A percentile compares a stretch with the other conserved stretches of the same genome.
Conservation (phyloP, 2,888 invertebrate genomes). For the Punctoribates punctum region DNA sequence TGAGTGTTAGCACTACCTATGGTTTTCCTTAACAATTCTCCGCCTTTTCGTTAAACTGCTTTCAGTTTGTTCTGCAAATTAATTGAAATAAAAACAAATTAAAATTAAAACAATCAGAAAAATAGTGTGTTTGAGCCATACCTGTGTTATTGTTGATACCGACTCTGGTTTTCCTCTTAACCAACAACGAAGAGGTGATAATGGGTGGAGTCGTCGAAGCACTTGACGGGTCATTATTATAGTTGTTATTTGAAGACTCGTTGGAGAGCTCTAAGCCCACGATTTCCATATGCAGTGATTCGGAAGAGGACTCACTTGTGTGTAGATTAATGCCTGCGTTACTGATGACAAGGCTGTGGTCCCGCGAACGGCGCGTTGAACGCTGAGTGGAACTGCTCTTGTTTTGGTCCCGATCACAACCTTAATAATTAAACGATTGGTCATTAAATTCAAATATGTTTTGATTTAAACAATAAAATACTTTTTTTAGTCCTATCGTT, state of each 20-base stretch:
- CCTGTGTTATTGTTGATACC: constrained; percentile 8
- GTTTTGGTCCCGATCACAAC: constrained; percentile 11
- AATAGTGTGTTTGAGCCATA: neutral
- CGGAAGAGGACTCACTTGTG: constrained; percentile 21
- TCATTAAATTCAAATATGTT: neutral
- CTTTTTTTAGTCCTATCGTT: neutral
- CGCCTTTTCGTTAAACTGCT: neutral
- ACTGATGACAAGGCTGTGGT: constrained; percentile 13
- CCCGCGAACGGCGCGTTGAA: constrained; percentile 23
- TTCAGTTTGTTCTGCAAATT: neutral
- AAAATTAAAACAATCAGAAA: no score
- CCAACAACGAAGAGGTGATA: constrained; percentile 1
- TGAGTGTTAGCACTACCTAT: constrained; percentile 2
- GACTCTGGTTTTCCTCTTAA: constrained; percentile 4
- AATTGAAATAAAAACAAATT: neutral
- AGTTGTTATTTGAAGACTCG: neutral
- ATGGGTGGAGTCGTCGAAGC: constrained; percentile 11
- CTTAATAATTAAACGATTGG: neutral
- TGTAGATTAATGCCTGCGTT: neutral
- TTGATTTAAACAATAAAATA: neutral
- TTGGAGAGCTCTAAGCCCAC: constrained; percentile 16
- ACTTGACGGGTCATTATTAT: neutral
- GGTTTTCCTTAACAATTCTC: constrained; percentile 23
- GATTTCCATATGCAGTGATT: constrained; percentile 14
- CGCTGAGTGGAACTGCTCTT: neutral